Percentiles rank a stretch among this genome's conserved stretches.
These are phyloP conservation scores for Cryptus viduatorius DNA, from an alignment of 2,888 invertebrate genomes.

Conservation along the genomic window DNA sequence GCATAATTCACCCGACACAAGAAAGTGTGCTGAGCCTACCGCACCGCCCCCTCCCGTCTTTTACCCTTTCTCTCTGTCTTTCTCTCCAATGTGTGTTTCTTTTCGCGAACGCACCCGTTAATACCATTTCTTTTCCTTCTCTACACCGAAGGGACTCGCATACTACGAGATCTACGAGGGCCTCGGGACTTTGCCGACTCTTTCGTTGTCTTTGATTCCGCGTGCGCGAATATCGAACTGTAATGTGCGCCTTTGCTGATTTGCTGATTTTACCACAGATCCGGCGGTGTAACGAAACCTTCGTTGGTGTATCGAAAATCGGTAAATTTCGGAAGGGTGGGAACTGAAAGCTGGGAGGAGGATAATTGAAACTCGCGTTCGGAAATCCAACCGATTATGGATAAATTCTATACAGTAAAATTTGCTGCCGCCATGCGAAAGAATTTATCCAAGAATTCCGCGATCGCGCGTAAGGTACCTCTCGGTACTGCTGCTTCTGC, in stretches of 20 bases:
- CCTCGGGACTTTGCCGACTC: slow-evolving; percentile 25
- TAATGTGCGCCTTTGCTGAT: background rate
- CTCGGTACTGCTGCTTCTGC: background rate
- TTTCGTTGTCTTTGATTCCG: slow-evolving; percentile 17
- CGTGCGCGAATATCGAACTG: slow-evolving; percentile 7
- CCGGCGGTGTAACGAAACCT: slow-evolving; percentile 66
- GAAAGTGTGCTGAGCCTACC: slow-evolving; percentile 76
- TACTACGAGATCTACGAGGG: slow-evolving; percentile 48
- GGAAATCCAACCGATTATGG: slow-evolving; percentile 43
- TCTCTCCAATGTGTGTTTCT: slow-evolving; percentile 31
- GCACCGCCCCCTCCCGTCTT: slow-evolving; percentile 24
- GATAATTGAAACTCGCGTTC: slow-evolving; percentile 80
- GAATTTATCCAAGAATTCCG: slow-evolving; percentile 50
- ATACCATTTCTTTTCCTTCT: slow-evolving; percentile 30
- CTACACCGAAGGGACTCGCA: slow-evolving; percentile 30
- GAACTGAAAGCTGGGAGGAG: slow-evolving; percentile 68
- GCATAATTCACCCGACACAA: slow-evolving; percentile 81
- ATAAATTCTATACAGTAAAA: slow-evolving; percentile 10
- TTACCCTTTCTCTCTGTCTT: slow-evolving; percentile 34
- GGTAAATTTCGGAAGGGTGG: slow-evolving; percentile 62
- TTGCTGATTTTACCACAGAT: background rate
- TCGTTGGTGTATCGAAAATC: slow-evolving; percentile 80
- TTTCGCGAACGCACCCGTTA: slow-evolving; percentile 19
- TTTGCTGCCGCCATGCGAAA: slow-evolving; percentile 22
- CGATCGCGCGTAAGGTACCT: slow-evolving; percentile 21